Percentiles rank a stretch among this genome's conserved stretches.
These are phyloP conservation scores for Crypturellus tataupa DNA, from an alignment of 2,797 vertebrate species.

Conservation along the genomic window DNA sequence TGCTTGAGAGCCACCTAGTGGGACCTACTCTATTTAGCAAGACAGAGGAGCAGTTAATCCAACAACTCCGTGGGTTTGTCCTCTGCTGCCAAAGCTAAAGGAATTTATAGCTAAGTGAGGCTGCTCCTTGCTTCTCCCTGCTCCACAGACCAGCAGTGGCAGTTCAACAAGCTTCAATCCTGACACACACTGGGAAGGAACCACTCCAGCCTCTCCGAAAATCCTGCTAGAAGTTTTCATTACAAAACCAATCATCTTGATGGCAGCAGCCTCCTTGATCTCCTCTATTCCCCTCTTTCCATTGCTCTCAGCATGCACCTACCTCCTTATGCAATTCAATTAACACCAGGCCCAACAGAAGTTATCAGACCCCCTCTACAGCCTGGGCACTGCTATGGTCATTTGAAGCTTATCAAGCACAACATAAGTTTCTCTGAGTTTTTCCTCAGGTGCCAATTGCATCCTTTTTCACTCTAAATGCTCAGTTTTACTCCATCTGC, in stretches of 20 bases:
- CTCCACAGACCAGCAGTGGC: fast-evolving
- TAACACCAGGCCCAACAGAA: not conserved
- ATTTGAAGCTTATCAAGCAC: not conserved
- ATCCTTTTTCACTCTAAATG: not conserved
- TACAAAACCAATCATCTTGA: not conserved
- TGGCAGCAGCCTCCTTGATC: fast-evolving
- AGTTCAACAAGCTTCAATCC: not conserved
- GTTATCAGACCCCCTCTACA: not conserved
- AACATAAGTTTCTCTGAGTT: not conserved
- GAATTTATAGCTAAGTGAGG: not conserved
- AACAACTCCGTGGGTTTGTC: not conserved
- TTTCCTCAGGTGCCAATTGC: not conserved
- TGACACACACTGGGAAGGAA: not conserved
- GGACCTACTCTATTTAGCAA: not conserved
- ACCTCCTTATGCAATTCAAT: not conserved
- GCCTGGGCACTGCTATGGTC: not conserved
- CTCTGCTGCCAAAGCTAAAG: not conserved
- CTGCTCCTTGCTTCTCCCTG: not conserved
- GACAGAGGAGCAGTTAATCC: not conserved
- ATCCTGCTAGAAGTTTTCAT: not conserved
- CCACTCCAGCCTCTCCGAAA: not conserved
- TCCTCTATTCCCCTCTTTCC: fast-evolving
- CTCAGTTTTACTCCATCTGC: not conserved
- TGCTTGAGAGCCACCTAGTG: not conserved
- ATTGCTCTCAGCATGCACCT: not conserved